Evolutionary conservation across 1,140 invertebrate genomes (phyloP), one percentile per base, ranked within the genome.

Genomic region (Trigoniulus corallinus): DNA sequence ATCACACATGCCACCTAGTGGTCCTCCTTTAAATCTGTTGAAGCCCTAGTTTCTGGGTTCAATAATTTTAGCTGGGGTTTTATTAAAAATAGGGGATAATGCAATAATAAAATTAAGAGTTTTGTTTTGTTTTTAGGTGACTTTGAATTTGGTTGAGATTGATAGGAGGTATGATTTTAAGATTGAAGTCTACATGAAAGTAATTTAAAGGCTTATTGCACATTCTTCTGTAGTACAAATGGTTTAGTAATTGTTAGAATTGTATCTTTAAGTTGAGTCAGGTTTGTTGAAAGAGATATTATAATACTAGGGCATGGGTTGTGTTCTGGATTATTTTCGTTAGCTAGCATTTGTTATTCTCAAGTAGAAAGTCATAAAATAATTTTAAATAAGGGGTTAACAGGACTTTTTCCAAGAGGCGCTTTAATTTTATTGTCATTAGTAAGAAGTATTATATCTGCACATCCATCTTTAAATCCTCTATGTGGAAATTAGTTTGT

Each of bases 1-100:
- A n/a, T n/a, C n/a, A n/a, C n/a, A n/a, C n/a, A n/a, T n/a, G n/a
- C n/a, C n/a, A n/a, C n/a, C n/a, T n/a, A n/a, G n/a, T n/a, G n/a
- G n/a, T n/a, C n/a, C n/a, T n/a, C n/a, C n/a, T n/a, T n/a, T n/a
- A n/a, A 78, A n/a, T 61, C 79, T 62, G 70, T 70, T 45, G 76
- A 76, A 3, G 79, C 78, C 34, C 80, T 81, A 67, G 74, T 81
- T 75, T 76, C 81, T n/a, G n/a, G n/a, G n/a, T n/a, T n/a, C n/a
- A n/a, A n/a, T n/a, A n/a, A n/a, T n/a, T n/a, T n/a, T n/a, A 64
- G 78, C 77, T 40, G 78, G 73, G 0, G 63, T 81, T 65, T 67
- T 80, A 62, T 66, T 81, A 64, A 81, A 80, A 65, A 70, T 80
- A 69, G 78, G 76, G 2, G 74, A 68, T 3, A 78, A 75, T 71